These are phyloP conservation scores for Cossypha heuglini DNA, from an alignment of 2,797 vertebrate species.

Conservation along the genomic window DNA sequence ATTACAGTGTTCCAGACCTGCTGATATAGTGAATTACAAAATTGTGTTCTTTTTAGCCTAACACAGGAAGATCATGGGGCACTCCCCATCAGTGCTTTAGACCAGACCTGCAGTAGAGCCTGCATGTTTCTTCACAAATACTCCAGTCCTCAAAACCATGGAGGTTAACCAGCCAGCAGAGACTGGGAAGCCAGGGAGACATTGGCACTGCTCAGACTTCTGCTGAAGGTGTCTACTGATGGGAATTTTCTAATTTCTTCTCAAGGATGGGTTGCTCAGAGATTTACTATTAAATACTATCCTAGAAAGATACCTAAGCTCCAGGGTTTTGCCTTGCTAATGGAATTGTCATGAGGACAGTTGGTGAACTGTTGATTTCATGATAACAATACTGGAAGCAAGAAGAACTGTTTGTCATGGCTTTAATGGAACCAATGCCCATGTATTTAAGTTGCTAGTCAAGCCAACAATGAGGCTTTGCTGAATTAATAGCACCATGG, in stretches of 20 bases:
- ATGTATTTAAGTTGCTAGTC: neutral
- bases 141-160: neutral
- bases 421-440: neutral
- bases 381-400: neutral
- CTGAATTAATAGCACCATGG: neutral
- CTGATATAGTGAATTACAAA: neutral
- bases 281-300: neutral
- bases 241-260: neutral
- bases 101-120: neutral
- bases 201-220: neutral
- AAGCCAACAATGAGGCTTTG: neutral
- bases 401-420: neutral
- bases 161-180: neutral
- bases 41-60: neutral
- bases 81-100: neutral
- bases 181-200: neutral
- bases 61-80: neutral
- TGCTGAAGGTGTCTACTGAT: neutral
- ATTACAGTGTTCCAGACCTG: neutral
- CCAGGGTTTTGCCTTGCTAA: neutral
- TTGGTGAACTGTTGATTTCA: neutral
- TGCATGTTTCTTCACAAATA: neutral
- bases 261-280: neutral
- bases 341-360: neutral
- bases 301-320: neutral